Evolutionary conservation across 2,113 vertebrate genomes (phyloP), one percentile per base, ranked within the genome.

Genomic region (Thinocorus orbignyianus): DNA sequence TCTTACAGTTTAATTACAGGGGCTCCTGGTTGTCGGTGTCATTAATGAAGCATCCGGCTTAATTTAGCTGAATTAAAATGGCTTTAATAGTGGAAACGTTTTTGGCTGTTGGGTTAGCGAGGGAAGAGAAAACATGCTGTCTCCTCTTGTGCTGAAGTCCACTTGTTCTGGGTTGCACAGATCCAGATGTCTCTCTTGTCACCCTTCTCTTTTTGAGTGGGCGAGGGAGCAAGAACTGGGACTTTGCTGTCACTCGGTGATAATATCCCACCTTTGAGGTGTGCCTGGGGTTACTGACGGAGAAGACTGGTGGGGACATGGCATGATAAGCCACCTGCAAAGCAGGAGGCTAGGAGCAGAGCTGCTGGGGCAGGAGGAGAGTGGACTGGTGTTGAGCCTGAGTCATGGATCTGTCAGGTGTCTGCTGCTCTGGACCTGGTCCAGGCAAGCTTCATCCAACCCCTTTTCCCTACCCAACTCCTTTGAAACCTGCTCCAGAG

Each of bases 41-140:
- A 97, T 97, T 98, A 98, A 97, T 95, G 97, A 97, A 93, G 97
- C 97, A 97, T 97, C 95, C 33, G 93, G 95, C 95, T 97, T 97
- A 98, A 98, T 98, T 98, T 98, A 98, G 97, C 97, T 91, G 94
- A 97, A 95, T 98, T 97, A 97, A 98, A 98, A 98, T 96, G 97
- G 83, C 93, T 97, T 94, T 93, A 94, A 97, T 97, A 97, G 90
- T 93, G 92, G 93, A 92, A 96, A 82, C 62, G 66, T 92, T 86
- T 96, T 94, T 94, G 94, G 95, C 82, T 95, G 94, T 91, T 88
- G 90, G 88, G 92, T 97, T 98, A 96, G 97, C 95, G 97, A 97
- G 65, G 91, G 91, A 91, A 97, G 93, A 95, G 93, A 85, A 97
- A 97, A 95, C 91, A 86, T 16, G 70, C 82, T 9, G 26, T 82